Evolutionary conservation across 2,888 invertebrate species (phyloP), one percentile per base, ranked within the genome.

Genomic region (Pinctada fucata): DNA sequence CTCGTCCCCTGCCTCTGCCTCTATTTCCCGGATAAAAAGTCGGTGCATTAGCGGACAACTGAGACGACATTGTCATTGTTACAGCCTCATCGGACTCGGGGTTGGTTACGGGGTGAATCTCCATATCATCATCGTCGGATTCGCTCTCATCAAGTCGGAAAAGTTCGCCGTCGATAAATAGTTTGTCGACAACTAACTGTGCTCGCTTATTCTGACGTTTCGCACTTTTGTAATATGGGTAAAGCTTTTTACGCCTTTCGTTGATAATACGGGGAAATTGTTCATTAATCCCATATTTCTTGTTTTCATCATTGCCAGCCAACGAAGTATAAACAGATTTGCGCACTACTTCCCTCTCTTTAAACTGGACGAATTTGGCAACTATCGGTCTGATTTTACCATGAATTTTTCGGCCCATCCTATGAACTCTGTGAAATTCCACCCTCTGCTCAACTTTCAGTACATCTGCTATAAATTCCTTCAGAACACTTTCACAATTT

Each of bases 241-340:
- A 68, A 6, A 72, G 72, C 13, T 58, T 63, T 72, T 72, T 63
- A 2, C 72, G n/a, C 63, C 48, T 72, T 63, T 72, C 72, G 47
- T 72, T 72, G 2, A 73, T 73, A 49, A 65, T 66, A n/a, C 50
- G 64, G 16, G 65, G 73, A 49, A 65, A 73, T 31, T 73, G 73
- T 64, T 64, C 72, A 47, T 50, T 72, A 31, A 64, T 64, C 10
- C 72, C 64, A 64, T 50, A 72, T 45, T 72, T 58, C 45, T 13
- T 63, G 63, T 72, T 72, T 66, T 73, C 49, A 2, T 64, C 51
- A n/a, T n/a, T n/a, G 47, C 73, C 73, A 50, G 13, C 49, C 10
- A 73, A 50, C 4, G 48, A 50, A 5, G 45, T 68, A 50, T 16
- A 66, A 0, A 66, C 73, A n/a, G 73, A 64, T 47, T 65, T 66